A percentile compares a stretch with the other conserved stretches of the same genome.
Conservation (phyloP, 2,888 invertebrate species). For the Cantharis rufa region DNA sequence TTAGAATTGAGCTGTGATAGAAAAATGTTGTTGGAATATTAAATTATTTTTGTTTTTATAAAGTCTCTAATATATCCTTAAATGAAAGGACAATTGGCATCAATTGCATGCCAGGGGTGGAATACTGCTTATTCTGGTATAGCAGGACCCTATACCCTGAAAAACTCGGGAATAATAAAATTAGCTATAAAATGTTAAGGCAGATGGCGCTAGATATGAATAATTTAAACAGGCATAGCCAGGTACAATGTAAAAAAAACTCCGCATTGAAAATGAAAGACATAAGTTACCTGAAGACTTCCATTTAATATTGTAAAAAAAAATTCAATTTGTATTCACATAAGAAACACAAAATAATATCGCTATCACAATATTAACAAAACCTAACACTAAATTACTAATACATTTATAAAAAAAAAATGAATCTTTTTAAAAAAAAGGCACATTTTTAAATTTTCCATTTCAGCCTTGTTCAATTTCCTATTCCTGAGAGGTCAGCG, state of each 20-base stretch:
- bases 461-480: constrained; percentile 7
- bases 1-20: background rate
- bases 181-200: no score
- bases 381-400: background rate
- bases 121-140: no score
- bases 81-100: no score
- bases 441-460: constrained; percentile 6
- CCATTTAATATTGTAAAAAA: background rate
- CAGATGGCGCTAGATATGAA: no score
- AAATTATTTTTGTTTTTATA: background rate
- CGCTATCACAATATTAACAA: background rate
- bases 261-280: no score
- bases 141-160: no score
- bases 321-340: background rate
- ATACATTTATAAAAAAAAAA: background rate
- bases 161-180: no score
- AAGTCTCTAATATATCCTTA: background rate
- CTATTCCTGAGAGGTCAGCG: background rate
- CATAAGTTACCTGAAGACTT: background rate
- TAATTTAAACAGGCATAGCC: no score
- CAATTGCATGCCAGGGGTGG: no score
- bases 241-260: no score
- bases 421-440: background rate
- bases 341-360: background rate
- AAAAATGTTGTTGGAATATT: background rate